Conservation (phyloP, 2,888 invertebrate genomes). For the Herminia tarsipennalis region DNA sequence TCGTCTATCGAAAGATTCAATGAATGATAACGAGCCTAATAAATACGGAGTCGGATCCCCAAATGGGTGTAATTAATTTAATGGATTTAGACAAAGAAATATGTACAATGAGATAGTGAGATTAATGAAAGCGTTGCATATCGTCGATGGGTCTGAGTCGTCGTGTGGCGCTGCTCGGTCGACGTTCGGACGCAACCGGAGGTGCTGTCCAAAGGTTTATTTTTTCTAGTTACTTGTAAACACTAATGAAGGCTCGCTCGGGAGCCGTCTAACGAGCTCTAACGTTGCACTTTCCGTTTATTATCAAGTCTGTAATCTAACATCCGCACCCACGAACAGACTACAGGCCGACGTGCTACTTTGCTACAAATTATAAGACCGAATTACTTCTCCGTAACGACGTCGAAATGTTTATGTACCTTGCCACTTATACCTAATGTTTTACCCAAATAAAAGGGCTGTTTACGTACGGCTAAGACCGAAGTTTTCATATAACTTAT, state of each 20-base stretch:
- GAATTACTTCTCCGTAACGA: conserved; percentile 8
- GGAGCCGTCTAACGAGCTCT: conserved; percentile 70
- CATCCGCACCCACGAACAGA: conserved; percentile 31
- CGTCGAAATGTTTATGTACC: conserved; percentile 3
- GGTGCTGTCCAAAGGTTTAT: conserved; percentile 49
- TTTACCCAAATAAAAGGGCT: no score
- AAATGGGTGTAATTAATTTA: conserved; percentile 84
- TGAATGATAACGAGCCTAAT: conserved; percentile 85
- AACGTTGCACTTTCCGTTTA: conserved; percentile 67
- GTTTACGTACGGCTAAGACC: not conserved
- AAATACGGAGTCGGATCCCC: conserved; percentile 81
- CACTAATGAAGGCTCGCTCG: conserved; percentile 72
- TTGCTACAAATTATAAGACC: not conserved
- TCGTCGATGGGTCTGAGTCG: conserved; percentile 71
- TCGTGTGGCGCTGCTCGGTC: conserved; percentile 13
- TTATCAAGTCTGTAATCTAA: conserved; percentile 69
- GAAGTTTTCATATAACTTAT: not conserved
- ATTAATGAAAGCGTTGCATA: conserved; percentile 70
- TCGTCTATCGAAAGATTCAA: conserved; percentile 81
- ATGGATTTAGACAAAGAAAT: conserved; percentile 85
- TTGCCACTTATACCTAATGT: not conserved
- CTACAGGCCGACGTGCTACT: conserved; percentile 4
- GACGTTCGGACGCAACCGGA: conserved; percentile 33
- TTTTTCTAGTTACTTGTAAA: conserved; percentile 71
- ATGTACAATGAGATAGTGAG: conserved; percentile 83